These are phyloP conservation scores for Drosophila bunnanda DNA, from an alignment of 2,888 invertebrate species.

Conservation along the genomic window DNA sequence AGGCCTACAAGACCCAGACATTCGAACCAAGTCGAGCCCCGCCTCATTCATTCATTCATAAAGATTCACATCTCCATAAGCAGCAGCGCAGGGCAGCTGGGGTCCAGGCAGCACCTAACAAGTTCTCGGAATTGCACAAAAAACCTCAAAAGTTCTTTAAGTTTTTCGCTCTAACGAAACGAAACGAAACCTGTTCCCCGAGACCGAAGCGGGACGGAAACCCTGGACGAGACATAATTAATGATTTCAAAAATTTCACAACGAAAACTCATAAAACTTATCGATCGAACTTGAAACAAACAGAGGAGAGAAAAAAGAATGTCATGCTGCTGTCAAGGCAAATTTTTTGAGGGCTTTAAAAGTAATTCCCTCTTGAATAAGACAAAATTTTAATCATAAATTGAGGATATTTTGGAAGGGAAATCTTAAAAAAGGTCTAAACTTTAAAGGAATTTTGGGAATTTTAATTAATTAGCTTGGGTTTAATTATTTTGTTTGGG, in stretches of 20 bases:
- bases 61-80: constrained; percentile 62
- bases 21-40: constrained; percentile 15
- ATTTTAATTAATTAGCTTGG: rapidly evolving
- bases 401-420: background rate
- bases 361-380: background rate
- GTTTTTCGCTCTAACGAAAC: constrained; percentile 51
- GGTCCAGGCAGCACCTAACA: constrained; percentile 55
- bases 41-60: constrained; percentile 69
- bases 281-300: constrained; percentile 51
- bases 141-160: constrained; percentile 52
- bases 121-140: constrained; percentile 64
- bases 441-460: no score
- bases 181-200: constrained; percentile 54
- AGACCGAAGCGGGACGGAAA: constrained; percentile 8
- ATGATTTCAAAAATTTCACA: constrained; percentile 68
- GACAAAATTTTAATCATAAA: background rate
- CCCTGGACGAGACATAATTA: constrained; percentile 56
- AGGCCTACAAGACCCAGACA: constrained; percentile 47
- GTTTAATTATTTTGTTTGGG: background rate
- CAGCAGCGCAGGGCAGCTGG: constrained; percentile 22
- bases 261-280: constrained; percentile 58
- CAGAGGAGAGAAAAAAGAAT: constrained; percentile 12
- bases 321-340: constrained; percentile 32
- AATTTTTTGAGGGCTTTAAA: constrained; percentile 5
- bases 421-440: background rate